Conservation (phyloP, 2,797 vertebrate species). For the Neomorphus geoffroyi region DNA sequence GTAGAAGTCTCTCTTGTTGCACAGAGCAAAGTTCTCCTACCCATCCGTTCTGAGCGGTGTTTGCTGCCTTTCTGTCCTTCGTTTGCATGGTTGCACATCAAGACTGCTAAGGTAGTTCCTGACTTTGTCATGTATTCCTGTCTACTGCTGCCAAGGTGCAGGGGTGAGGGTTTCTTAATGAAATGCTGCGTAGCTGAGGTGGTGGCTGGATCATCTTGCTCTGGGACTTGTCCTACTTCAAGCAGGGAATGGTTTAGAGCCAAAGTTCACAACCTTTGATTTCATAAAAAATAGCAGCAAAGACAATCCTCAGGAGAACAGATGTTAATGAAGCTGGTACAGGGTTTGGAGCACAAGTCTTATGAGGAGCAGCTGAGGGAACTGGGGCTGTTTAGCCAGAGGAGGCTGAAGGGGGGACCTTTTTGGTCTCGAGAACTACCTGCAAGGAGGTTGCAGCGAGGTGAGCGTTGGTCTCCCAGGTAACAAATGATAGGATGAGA, state of each 20-base stretch:
- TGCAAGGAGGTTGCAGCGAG: too few relatives aligned
- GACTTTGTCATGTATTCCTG: accelerated
- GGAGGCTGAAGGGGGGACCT: too few relatives aligned
- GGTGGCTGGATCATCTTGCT: not conserved
- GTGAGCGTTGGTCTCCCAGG: too few relatives aligned
- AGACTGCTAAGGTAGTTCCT: not conserved
- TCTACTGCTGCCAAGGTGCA: not conserved
- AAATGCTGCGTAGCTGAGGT: too few relatives aligned
- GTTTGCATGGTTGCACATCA: not conserved
- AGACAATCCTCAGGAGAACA: not conserved
- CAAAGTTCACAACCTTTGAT: not conserved
- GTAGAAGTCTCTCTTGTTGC: not conserved
- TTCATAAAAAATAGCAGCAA: too few relatives aligned
- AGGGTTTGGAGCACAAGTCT: too few relatives aligned
- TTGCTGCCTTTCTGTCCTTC: not conserved
- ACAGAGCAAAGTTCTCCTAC: not conserved
- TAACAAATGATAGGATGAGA: too few relatives aligned
- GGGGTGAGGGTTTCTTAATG: not conserved
- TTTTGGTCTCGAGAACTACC: too few relatives aligned
- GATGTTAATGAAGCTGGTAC: too few relatives aligned
- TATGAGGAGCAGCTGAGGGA: too few relatives aligned
- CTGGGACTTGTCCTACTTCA: not conserved
- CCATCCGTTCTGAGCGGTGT: not conserved
- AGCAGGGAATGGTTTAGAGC: not conserved
- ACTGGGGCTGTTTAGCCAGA: too few relatives aligned